A percentile compares a stretch with the other conserved stretches of the same genome.
Evolutionary conservation across 2,797 vertebrate genomes (phyloP).

Genomic region (Gymnocypris eckloni): DNA sequence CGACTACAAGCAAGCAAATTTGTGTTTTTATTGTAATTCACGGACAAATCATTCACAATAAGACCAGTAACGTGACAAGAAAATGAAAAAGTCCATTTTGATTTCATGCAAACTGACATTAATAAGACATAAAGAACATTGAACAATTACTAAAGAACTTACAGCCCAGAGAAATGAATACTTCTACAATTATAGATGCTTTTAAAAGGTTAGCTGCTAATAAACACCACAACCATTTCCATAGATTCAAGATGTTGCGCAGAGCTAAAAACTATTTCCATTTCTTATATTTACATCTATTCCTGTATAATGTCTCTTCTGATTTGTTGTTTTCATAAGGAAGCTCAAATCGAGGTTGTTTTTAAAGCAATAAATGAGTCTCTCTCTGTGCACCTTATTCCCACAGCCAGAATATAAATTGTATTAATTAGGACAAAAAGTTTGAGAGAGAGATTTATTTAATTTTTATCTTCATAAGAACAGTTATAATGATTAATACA

Average conservation of each 20-base stretch:
- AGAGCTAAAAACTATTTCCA: not conserved
- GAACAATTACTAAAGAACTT: conserved; percentile 5
- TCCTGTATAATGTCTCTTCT: conserved; percentile 24
- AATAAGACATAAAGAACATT: conserved; percentile 5
- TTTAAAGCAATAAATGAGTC: conserved; percentile 36
- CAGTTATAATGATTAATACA: conserved; percentile 13
- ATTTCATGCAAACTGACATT: not conserved
- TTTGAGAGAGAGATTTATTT: not conserved
- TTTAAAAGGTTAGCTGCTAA: not conserved
- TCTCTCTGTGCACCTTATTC: conserved; percentile 34
- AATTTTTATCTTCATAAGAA: not conserved
- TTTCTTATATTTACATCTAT: conserved; percentile 11
- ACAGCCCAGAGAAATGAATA: not conserved
- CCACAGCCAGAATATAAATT: conserved; percentile 23
- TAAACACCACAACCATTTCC: conserved; percentile 17
- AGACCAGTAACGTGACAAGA: not conserved
- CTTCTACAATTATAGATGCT: conserved; percentile 14
- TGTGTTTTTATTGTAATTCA: not conserved
- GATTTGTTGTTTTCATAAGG: conserved; percentile 49
- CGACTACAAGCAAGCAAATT: not conserved
- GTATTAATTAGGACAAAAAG: conserved; percentile 18
- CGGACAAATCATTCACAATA: not conserved
- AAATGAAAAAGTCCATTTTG: not conserved
- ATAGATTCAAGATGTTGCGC: not conserved
- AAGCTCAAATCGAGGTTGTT: conserved; percentile 27